phyloP scores from a whole-genome alignment of 2,113 vertebrate genomes.

The Polypterus bichir region DNA sequence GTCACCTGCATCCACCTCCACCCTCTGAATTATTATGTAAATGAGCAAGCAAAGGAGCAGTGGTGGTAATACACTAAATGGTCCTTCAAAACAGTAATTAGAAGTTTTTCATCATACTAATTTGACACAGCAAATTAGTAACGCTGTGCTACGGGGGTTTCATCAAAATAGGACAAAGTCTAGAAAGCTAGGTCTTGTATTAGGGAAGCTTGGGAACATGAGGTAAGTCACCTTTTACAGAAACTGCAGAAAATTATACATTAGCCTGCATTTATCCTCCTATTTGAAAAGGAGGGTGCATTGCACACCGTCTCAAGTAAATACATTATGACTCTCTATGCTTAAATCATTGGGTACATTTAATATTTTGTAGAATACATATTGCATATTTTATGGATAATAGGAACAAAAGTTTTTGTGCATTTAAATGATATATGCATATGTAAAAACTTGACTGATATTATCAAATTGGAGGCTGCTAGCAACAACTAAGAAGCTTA shows the following conservation, averaged over 20 bases:
- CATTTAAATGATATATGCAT: no score
- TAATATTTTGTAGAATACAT: no score
- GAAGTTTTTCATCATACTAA: constrained; percentile 44
- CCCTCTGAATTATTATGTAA: constrained; percentile 12
- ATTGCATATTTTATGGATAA: no score
- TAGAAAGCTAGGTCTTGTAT: constrained; percentile 31
- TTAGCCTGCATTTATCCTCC: neutral
- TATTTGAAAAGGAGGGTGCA: neutral
- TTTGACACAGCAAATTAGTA: constrained; percentile 45
- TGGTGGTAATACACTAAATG: constrained; percentile 33
- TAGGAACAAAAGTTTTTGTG: no score
- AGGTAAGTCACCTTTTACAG: constrained; percentile 32
- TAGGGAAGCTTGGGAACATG: constrained; percentile 22
- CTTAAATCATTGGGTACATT: no score
- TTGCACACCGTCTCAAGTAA: no score
- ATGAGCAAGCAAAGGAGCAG: constrained; percentile 9
- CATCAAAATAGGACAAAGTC: constrained; percentile 24
- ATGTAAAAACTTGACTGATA: no score
- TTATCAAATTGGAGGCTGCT: no score
- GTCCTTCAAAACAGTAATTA: constrained; percentile 38
- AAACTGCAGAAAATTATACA: constrained; percentile 31
- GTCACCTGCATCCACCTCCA: constrained; percentile 20
- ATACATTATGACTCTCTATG: no score
- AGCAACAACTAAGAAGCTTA: no score
- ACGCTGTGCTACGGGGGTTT: constrained; percentile 35